These are phyloP conservation scores for Syritta pipiens DNA, from an alignment of 2,888 invertebrate genomes.

Conservation along the genomic window DNA sequence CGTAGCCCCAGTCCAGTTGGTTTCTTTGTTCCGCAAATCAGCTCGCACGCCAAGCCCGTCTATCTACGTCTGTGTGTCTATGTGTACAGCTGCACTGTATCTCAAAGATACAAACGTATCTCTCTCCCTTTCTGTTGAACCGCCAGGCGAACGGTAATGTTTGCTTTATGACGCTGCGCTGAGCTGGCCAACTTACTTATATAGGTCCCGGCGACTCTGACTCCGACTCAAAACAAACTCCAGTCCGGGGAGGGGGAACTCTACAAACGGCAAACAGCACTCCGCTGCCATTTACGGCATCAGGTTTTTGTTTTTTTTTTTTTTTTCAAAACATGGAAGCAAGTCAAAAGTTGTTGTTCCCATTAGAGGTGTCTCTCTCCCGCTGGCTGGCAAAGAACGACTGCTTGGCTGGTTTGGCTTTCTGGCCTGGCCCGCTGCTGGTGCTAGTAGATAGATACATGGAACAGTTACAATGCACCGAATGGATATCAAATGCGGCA, in stretches of 20 bases:
- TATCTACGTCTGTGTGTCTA: neutral
- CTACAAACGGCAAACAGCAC: neutral
- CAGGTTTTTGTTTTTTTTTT: too few species aligned
- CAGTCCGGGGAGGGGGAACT: neutral
- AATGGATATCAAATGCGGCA: constrained; percentile 13
- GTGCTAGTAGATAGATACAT: too few species aligned
- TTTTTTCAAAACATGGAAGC: constrained; percentile 42
- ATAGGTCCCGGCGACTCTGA: constrained; percentile 17
- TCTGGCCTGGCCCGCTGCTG: neutral
- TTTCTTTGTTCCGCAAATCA: constrained; percentile 51
- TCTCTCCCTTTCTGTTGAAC: constrained; percentile 45
- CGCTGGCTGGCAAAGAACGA: constrained; percentile 10
- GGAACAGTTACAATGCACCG: constrained; percentile 33
- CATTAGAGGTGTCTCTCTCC: constrained; percentile 22
- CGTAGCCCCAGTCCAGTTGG: constrained; percentile 20
- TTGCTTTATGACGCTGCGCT: constrained; percentile 64
- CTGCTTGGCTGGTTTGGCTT: neutral
- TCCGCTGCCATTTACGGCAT: constrained; percentile 59
- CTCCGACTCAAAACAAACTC: constrained; percentile 44
- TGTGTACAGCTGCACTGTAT: neutral
- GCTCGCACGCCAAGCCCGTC: too few species aligned
- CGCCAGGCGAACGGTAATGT: constrained; percentile 57
- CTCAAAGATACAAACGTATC: constrained; percentile 16
- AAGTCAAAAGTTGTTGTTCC: constrained; percentile 49
- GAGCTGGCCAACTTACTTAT: constrained; percentile 56